These are phyloP conservation scores for Acanthornis magna DNA, from an alignment of 2,797 vertebrate species.

Conservation along the genomic window DNA sequence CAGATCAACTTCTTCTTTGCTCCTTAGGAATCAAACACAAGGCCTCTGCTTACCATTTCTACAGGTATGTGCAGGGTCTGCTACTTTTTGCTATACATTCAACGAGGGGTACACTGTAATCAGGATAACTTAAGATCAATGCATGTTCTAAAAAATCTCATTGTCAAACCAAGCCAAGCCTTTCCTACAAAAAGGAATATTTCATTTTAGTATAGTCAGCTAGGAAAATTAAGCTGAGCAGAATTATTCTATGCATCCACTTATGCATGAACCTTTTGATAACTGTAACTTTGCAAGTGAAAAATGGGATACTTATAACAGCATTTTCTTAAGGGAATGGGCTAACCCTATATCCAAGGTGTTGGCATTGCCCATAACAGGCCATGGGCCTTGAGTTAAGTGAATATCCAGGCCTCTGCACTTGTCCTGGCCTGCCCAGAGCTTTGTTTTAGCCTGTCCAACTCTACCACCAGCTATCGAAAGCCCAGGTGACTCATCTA, in stretches of 20 bases:
- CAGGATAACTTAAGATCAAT: neutral
- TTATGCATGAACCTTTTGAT: neutral
- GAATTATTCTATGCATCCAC: neutral
- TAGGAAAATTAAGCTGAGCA: neutral
- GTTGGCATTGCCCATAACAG: neutral
- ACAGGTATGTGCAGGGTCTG: neutral
- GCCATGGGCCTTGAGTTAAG: neutral
- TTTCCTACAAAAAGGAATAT: neutral
- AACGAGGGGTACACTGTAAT: neutral
- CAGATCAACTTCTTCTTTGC: neutral
- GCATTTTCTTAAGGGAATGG: neutral
- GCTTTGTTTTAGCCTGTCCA: neutral
- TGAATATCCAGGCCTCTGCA: neutral
- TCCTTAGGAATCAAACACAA: neutral
- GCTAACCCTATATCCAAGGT: neutral
- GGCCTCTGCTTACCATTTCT: neutral
- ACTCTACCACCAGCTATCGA: neutral
- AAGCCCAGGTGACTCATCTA: neutral
- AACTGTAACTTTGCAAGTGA: neutral
- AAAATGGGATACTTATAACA: neutral
- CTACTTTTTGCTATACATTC: neutral
- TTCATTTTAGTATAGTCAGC: neutral
- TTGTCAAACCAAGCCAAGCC: neutral
- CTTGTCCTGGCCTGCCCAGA: neutral
- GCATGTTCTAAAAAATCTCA: neutral